Conservation (phyloP, 2,888 invertebrate genomes). For the Cantharis lateralis region DNA sequence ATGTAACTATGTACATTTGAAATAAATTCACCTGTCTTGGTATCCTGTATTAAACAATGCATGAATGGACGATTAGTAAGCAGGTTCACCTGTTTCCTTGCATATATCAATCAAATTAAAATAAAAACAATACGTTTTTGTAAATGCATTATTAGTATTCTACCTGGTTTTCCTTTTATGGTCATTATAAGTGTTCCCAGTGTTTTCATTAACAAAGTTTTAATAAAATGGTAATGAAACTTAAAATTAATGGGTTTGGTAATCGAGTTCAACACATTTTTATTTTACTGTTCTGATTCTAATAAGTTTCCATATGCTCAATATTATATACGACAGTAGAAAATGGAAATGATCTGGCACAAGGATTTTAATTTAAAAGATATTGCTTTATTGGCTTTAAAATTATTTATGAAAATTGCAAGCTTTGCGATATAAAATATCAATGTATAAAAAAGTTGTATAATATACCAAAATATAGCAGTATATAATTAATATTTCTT, state of each 20-base stretch:
- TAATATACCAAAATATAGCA: too few species aligned
- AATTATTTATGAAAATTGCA: too few species aligned
- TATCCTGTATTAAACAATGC: constrained; percentile 1
- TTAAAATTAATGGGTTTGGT: neutral
- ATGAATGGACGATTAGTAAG: constrained; percentile 3
- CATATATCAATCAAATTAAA: neutral
- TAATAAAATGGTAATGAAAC: neutral
- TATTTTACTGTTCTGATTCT: neutral
- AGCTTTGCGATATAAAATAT: too few species aligned
- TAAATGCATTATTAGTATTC: neutral
- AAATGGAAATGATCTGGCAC: too few species aligned
- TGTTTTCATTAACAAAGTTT: neutral
- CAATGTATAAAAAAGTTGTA: too few species aligned
- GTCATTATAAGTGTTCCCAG: neutral
- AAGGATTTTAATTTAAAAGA: too few species aligned
- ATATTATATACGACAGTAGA: too few species aligned
- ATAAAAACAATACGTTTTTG: neutral
- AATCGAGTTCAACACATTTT: neutral
- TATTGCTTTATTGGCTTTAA: too few species aligned
- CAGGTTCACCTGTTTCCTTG: constrained; percentile 6
- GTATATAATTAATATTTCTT: too few species aligned
- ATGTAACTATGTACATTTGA: neutral
- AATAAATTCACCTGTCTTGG: neutral
- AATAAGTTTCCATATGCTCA: neutral
- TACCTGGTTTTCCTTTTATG: neutral